phyloP scores from a whole-genome alignment of 2,797 vertebrate genomes.

The Sarcoramphus papa region DNA sequence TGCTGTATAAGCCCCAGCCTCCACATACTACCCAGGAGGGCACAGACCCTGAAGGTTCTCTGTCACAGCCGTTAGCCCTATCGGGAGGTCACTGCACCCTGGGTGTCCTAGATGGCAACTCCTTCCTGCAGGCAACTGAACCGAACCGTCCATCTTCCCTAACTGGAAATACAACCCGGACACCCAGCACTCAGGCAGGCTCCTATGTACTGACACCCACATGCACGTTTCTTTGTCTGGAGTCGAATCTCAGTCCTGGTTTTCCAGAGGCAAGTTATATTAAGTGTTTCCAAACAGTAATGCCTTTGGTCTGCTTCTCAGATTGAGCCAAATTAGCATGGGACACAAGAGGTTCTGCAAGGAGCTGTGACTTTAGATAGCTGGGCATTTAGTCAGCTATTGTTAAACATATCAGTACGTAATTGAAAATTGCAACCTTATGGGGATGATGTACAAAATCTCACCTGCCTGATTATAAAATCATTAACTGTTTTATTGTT shows the following conservation, averaged over 20 bases:
- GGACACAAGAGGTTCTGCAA: not conserved
- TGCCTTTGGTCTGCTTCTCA: not conserved
- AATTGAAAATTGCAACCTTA: not conserved
- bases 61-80: not conserved
- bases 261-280: not conserved
- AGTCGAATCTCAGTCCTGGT: not conserved
- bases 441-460: not conserved
- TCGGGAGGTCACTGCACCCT: not conserved
- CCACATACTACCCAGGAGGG: not conserved
- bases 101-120: not conserved
- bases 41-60: not conserved
- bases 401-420: not conserved
- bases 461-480: not conserved
- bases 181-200: not conserved
- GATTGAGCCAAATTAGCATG: not conserved
- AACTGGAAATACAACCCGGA: not conserved
- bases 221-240: not conserved
- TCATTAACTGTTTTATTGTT: not conserved
- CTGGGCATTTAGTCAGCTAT: not conserved
- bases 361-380: not conserved
- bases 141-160: rapidly evolving
- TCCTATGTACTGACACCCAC: not conserved
- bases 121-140: not conserved
- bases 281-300: not conserved
- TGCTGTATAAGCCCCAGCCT: not conserved